Conservation (phyloP, 37 sponge, comb jelly and placozoan genomes). For the Cliona cf. orientalis region DNA sequence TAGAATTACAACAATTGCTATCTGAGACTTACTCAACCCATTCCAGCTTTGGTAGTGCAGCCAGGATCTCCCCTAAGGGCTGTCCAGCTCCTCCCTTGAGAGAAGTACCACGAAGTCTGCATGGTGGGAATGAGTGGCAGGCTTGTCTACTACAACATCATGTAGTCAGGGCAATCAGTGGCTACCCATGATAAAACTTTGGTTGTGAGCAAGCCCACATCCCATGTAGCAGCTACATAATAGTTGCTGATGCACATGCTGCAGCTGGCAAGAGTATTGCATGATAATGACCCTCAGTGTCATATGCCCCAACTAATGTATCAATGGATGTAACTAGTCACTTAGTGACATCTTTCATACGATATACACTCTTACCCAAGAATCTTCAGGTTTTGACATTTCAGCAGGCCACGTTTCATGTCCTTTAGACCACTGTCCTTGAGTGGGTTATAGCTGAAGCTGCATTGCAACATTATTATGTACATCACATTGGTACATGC, state of each 20-base stretch:
- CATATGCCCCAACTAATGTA: too few species aligned
- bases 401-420: slow-evolving; percentile 30
- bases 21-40: slow-evolving; percentile 11
- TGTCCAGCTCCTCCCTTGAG: slow-evolving; percentile 9
- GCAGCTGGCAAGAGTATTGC: too few species aligned
- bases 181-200: neutral
- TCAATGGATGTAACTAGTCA: too few species aligned
- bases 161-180: neutral
- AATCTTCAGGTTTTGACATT: slow-evolving; percentile 13
- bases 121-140: too few species aligned
- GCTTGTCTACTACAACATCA: too few species aligned
- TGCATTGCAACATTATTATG: neutral
- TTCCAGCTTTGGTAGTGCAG: slow-evolving; percentile 25
- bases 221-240: too few species aligned
- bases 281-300: too few species aligned
- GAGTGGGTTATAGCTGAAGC: slow-evolving; percentile 48
- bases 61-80: slow-evolving; percentile 15
- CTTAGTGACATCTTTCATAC: too few species aligned
- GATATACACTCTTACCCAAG: slow-evolving; percentile 28
- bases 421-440: slow-evolving; percentile 16
- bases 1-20: neutral
- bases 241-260: neutral
- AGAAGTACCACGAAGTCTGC: slow-evolving; percentile 18
- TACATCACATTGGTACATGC: neutral
- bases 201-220: neutral